Percentiles rank a stretch among this genome's conserved stretches.
Conservation (phyloP, 1,140 invertebrate genomes). For the Atta colombica region DNA sequence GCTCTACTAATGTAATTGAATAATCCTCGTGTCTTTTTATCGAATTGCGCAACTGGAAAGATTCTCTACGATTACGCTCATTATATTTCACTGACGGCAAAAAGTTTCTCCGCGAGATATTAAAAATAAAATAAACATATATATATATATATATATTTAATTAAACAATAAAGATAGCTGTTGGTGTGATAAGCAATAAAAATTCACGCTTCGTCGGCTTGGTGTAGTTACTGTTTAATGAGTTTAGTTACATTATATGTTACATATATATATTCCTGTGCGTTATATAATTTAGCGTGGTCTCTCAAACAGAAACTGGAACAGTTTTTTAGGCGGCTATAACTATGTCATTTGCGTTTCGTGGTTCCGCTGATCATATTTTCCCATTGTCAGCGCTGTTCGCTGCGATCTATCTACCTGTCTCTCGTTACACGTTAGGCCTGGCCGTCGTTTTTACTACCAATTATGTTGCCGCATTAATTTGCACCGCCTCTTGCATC, state of each 20-base stretch:
- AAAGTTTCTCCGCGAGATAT: conserved; percentile 2
- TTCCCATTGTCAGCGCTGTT: conserved; percentile 56
- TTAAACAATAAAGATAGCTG: background rate
- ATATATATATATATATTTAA: background rate
- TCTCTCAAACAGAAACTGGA: conserved; percentile 14
- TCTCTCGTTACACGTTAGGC: conserved; percentile 31
- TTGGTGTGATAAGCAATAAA: background rate
- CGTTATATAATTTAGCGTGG: conserved; percentile 1
- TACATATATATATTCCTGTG: too few species aligned
- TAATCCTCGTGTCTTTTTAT: background rate
- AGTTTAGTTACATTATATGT: background rate
- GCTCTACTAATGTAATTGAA: background rate
- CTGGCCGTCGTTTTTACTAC: conserved; percentile 57
- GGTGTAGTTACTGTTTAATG: conserved; percentile 4
- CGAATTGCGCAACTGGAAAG: background rate
- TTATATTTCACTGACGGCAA: background rate
- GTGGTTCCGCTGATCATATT: conserved; percentile 47
- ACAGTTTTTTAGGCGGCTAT: conserved; percentile 33
- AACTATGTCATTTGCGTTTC: conserved; percentile 57
- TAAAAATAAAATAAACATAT: background rate
- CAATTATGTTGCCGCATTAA: conserved; percentile 64
- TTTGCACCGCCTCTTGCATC: conserved; percentile 48
- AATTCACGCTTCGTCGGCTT: background rate
- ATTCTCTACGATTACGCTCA: background rate
- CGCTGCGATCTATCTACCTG: conserved; percentile 52